phyloP scores from a whole-genome alignment of 2,888 invertebrate species.

The Drosophila affinis region DNA sequence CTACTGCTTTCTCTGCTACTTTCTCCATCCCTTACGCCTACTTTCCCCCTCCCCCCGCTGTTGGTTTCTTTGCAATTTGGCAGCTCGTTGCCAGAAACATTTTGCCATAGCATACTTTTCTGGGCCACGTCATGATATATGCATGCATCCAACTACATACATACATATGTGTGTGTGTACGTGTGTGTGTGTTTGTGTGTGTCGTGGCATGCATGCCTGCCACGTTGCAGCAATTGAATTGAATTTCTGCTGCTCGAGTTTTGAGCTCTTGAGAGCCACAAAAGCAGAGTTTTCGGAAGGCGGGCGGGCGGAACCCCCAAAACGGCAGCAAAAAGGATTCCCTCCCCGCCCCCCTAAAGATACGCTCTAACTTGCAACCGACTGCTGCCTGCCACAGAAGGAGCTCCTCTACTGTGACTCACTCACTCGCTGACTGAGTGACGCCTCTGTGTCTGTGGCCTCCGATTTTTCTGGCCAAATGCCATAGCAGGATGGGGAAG shows the following conservation, averaged over 20 bases:
- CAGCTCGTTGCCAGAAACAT: slow-evolving; percentile 50
- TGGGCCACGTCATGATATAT: slow-evolving; percentile 61
- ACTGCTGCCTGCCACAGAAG: neutral
- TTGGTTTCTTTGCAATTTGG: slow-evolving; percentile 59
- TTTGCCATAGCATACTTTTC: slow-evolving; percentile 70
- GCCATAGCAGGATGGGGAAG: slow-evolving; percentile 43
- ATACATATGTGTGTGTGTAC: slow-evolving; percentile 9
- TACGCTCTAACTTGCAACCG: slow-evolving; percentile 42
- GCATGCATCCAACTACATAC: slow-evolving; percentile 4
- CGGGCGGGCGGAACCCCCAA: slow-evolving; percentile 2
- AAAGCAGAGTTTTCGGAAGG: slow-evolving; percentile 32
- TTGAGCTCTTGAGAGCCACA: slow-evolving; percentile 56
- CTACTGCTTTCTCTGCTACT: slow-evolving; percentile 1
- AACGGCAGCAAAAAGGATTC: slow-evolving; percentile 31
- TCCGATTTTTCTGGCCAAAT: slow-evolving; percentile 54
- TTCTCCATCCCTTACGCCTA: neutral
- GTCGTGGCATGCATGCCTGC: slow-evolving; percentile 34
- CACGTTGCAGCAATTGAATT: slow-evolving; percentile 73
- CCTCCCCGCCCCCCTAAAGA: slow-evolving; percentile 14
- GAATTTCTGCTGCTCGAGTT: slow-evolving; percentile 62
- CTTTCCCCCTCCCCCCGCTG: slow-evolving; percentile 12
- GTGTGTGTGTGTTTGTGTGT: slow-evolving; percentile 6
- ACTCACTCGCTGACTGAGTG: slow-evolving; percentile 44
- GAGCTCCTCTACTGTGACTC: slow-evolving; percentile 23
- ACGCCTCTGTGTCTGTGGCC: slow-evolving; percentile 49